These are phyloP conservation scores for Dicaeum eximium DNA, from an alignment of 2,113 vertebrate genomes.

Conservation along the genomic window DNA sequence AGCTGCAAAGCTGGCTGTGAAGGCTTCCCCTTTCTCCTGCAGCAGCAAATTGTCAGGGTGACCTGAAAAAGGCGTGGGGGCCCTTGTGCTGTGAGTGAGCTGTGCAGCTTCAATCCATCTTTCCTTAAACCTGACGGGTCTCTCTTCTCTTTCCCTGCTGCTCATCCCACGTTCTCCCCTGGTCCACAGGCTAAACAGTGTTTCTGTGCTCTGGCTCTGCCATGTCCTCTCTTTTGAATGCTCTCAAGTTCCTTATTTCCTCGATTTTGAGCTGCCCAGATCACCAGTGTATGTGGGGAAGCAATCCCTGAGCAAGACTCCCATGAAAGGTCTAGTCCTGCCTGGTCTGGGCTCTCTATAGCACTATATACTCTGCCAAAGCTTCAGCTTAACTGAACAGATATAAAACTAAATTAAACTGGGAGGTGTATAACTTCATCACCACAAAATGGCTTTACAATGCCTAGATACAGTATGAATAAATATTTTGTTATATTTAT, in stretches of 20 bases:
- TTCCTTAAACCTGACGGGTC: not conserved
- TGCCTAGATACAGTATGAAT: not conserved
- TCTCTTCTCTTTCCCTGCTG: not conserved
- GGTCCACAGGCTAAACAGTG: not conserved
- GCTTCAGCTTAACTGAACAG: not conserved
- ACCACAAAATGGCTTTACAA: not conserved
- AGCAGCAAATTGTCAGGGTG: not conserved
- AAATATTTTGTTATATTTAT: not conserved
- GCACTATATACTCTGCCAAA: not conserved
- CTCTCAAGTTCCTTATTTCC: not conserved
- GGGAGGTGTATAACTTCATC: not conserved
- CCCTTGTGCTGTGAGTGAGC: not conserved
- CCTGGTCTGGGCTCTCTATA: not conserved
- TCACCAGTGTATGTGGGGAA: not conserved
- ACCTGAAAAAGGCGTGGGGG: not conserved
- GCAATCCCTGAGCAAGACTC: not conserved
- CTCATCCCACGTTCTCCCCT: accelerated
- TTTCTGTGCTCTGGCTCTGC: not conserved
- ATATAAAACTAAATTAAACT: not conserved
- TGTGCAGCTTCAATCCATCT: not conserved
- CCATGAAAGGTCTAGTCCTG: not conserved
- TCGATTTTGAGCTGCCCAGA: not conserved
- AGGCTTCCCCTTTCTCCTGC: not conserved
- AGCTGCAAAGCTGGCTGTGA: not conserved
- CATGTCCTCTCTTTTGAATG: not conserved